Evolutionary conservation across 2,888 invertebrate genomes (phyloP).

Genomic region (Agelastica alni): DNA sequence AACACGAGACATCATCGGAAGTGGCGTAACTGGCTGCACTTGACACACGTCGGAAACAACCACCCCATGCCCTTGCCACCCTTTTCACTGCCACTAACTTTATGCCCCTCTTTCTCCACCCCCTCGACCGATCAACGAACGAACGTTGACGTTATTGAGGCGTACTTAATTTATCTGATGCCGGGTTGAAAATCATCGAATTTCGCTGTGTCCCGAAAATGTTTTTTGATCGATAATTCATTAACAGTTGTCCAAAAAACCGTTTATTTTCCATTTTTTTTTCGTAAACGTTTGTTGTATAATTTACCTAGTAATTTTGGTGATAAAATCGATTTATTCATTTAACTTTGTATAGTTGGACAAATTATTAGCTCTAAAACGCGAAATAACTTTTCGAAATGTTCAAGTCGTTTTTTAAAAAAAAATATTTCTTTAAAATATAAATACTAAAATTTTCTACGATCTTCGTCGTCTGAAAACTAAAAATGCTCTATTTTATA

Average conservation of each 20-base stretch:
- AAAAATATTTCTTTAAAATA: no score
- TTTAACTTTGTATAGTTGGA: no score
- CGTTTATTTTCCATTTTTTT: background rate
- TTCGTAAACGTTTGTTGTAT: background rate
- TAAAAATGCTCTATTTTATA: no score
- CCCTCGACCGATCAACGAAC: conserved; percentile 12
- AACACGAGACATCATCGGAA: conserved; percentile 53
- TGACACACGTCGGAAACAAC: conserved; percentile 57
- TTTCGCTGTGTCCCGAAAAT: conserved; percentile 20
- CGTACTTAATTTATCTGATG: conserved; percentile 42
- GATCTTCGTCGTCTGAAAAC: no score
- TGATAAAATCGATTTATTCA: no score
- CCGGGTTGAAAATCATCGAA: conserved; percentile 26
- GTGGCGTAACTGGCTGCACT: conserved; percentile 54
- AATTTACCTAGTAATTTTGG: no score
- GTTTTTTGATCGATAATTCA: conserved; percentile 17
- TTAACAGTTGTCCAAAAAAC: conserved; percentile 1
- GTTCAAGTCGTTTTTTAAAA: no score
- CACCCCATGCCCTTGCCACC: conserved; percentile 34
- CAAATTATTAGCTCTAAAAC: no score
- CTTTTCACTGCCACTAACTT: conserved; percentile 34
- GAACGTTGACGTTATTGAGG: conserved; percentile 36
- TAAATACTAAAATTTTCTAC: no score
- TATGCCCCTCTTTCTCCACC: conserved; percentile 17
- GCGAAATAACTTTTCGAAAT: no score